These are phyloP conservation scores for Nerophis ophidion DNA, from an alignment of 2,113 vertebrate genomes.

Conservation along the genomic window DNA sequence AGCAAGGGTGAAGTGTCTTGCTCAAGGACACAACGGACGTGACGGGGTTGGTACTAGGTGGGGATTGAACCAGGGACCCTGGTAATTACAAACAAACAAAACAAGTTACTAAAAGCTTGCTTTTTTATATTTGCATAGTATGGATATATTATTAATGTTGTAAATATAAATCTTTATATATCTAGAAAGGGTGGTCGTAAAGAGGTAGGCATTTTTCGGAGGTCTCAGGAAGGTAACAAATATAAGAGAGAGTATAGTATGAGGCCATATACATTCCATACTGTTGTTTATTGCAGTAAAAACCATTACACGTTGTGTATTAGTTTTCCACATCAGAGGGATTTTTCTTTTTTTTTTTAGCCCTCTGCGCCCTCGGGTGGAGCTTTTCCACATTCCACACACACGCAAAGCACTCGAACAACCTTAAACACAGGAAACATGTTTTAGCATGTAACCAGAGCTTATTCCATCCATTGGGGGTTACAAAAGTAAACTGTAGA, in stretches of 20 bases:
- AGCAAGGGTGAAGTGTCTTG: too few relatives aligned
- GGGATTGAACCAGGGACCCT: too few relatives aligned
- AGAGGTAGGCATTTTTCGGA: slow-evolving; percentile 35
- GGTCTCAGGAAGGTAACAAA: not conserved
- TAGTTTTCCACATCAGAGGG: slow-evolving; percentile 5
- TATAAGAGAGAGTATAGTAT: not conserved
- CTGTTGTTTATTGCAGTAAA: not conserved
- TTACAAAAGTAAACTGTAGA: slow-evolving; percentile 3
- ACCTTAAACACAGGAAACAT: slow-evolving; percentile 25
- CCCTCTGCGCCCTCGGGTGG: slow-evolving; percentile 22
- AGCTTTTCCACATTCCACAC: slow-evolving; percentile 32
- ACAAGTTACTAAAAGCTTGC: too few relatives aligned
- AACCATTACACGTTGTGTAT: slow-evolving; percentile 10
- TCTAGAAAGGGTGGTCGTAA: too few relatives aligned
- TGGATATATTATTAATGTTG: too few relatives aligned
- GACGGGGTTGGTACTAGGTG: too few relatives aligned
- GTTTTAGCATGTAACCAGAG: slow-evolving; percentile 32
- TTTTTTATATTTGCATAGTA: too few relatives aligned
- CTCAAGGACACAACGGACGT: too few relatives aligned
- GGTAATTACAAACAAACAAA: too few relatives aligned
- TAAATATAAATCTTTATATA: too few relatives aligned
- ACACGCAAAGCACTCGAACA: slow-evolving; percentile 3
- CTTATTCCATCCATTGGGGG: slow-evolving; percentile 10
- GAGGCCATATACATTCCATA: not conserved
- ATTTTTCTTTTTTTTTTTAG: slow-evolving; percentile 1